phyloP scores from a whole-genome alignment of 2,888 invertebrate genomes.

The Cordylochernes scorpioides region DNA sequence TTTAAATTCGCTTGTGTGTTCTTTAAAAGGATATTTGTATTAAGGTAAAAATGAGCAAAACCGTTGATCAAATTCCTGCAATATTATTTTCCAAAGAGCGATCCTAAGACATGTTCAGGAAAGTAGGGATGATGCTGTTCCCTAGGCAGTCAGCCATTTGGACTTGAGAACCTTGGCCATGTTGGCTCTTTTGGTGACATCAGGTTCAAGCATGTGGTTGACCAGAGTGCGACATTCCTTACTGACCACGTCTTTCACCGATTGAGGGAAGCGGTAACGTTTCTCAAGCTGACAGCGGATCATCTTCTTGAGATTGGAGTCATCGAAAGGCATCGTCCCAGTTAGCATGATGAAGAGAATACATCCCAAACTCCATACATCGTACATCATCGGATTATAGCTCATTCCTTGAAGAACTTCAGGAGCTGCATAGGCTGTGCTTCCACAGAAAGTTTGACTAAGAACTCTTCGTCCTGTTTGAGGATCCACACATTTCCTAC shows the following conservation, averaged over 20 bases:
- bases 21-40: too few relatives aligned
- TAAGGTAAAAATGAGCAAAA: too few relatives aligned
- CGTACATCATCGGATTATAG: slow-evolving; percentile 40
- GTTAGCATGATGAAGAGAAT: slow-evolving; percentile 57
- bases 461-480: slow-evolving; percentile 41
- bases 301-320: slow-evolving; percentile 45
- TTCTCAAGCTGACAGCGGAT: slow-evolving; percentile 35
- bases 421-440: slow-evolving; percentile 62
- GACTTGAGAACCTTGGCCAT: slow-evolving; percentile 7
- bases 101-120: too few relatives aligned
- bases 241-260: not conserved
- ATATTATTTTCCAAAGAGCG: too few relatives aligned
- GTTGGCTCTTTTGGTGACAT: slow-evolving; percentile 36
- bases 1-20: too few relatives aligned
- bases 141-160: too few relatives aligned
- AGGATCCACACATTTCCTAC: slow-evolving; percentile 24
- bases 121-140: too few relatives aligned
- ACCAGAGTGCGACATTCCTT: slow-evolving; percentile 36
- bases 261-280: slow-evolving; percentile 3
- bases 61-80: too few relatives aligned
- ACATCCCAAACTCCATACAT: slow-evolving; percentile 54
- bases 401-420: slow-evolving; percentile 50
- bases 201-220: slow-evolving; percentile 52
- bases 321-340: slow-evolving; percentile 54
- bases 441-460: slow-evolving; percentile 59